A percentile compares a stretch with the other conserved stretches of the same genome.
Evolutionary conservation across 2,888 invertebrate genomes (phyloP).

Genomic region (Mylabris sibirica): DNA sequence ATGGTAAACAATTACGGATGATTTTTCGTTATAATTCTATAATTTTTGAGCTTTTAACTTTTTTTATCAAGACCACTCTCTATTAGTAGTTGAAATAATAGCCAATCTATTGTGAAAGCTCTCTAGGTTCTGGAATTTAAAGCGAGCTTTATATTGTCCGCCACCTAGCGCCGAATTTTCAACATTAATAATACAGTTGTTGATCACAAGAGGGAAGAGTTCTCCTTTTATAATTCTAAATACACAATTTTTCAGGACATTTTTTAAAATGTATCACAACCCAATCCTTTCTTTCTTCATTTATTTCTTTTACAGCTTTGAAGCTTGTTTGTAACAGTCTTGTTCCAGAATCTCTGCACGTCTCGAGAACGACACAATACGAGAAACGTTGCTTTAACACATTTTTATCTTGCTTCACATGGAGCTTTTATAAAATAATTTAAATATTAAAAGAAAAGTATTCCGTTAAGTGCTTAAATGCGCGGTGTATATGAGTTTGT

Average conservation of each 20-base stretch:
- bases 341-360: too few relatives aligned
- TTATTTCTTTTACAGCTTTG: too few relatives aligned
- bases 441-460: neutral
- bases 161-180: slow-evolving; percentile 21
- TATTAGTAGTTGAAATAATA: slow-evolving; percentile 20
- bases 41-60: neutral
- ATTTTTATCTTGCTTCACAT: too few relatives aligned
- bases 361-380: too few relatives aligned
- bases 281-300: too few relatives aligned
- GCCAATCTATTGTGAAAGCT: slow-evolving; percentile 18
- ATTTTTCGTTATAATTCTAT: neutral
- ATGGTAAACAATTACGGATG: neutral
- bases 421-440: neutral
- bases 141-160: slow-evolving; percentile 27
- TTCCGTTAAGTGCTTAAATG: neutral
- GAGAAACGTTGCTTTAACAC: too few relatives aligned
- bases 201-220: slow-evolving; percentile 23
- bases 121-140: slow-evolving; percentile 12
- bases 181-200: slow-evolving; percentile 11
- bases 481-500: neutral
- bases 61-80: neutral
- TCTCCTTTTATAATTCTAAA: neutral
- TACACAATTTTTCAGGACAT: neutral
- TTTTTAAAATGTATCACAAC: too few relatives aligned
- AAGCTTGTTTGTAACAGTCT: too few relatives aligned